Conservation (phyloP, 2,113 vertebrate genomes). For the Lepus americanus region DNA sequence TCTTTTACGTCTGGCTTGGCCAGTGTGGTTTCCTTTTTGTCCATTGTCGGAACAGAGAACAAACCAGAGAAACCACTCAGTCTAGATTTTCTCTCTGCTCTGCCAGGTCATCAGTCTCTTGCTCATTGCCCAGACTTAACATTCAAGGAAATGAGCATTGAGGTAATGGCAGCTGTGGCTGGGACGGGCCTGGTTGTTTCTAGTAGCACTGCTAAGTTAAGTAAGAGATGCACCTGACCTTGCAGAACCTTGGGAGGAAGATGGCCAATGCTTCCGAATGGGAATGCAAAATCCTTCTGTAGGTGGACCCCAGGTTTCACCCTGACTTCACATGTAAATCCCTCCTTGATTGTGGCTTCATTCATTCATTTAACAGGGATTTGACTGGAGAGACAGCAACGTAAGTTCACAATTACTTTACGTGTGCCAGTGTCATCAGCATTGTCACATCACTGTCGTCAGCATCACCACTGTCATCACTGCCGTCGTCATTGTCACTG, state of each 20-base stretch:
- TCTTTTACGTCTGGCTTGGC: background rate
- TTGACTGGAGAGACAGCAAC: background rate
- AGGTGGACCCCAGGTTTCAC: background rate
- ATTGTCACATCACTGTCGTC: background rate
- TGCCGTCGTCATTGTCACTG: too few species aligned
- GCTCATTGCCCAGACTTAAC: background rate
- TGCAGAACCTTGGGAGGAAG: background rate
- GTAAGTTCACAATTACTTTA: background rate
- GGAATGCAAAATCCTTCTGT: background rate
- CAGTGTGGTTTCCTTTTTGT: background rate
- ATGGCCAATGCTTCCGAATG: background rate
- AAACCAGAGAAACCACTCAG: background rate
- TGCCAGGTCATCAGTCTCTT: background rate
- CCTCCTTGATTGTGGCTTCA: background rate
- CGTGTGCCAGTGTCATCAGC: background rate
- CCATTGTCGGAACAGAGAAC: background rate
- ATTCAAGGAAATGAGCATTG: conserved; percentile 31
- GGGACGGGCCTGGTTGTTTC: background rate
- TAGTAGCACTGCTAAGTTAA: conserved; percentile 28
- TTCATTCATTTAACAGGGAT: conserved; percentile 23
- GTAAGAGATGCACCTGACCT: background rate
- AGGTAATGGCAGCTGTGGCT: background rate
- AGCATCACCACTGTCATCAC: accelerated
- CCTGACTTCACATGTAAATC: background rate
- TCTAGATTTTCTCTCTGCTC: background rate